Conservation (phyloP, 2,888 invertebrate species). For the Byasa hedistus region DNA sequence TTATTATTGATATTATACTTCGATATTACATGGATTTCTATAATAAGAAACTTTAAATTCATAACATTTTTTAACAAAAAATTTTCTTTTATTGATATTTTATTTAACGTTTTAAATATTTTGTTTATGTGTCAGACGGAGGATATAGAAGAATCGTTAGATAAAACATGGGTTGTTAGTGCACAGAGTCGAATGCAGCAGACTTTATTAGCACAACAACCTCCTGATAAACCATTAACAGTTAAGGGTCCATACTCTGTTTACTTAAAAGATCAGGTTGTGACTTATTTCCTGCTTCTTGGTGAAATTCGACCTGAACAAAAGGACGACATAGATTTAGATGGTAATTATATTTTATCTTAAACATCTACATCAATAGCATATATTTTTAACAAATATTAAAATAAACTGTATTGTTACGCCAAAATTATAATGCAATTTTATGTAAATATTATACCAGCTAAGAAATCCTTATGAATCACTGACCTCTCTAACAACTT, state of each 20-base stretch:
- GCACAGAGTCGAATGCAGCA: conserved; percentile 90
- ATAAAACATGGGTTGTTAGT: conserved; percentile 95
- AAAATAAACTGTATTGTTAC: too few relatives aligned
- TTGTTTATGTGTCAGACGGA: conserved; percentile 70
- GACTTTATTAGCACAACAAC: conserved; percentile 83
- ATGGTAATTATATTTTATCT: conserved; percentile 75
- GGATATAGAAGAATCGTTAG: conserved; percentile 86
- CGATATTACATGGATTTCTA: too few relatives aligned
- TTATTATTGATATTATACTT: too few relatives aligned
- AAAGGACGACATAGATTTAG: conserved; percentile 77
- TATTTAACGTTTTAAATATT: neutral
- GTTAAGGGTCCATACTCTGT: conserved; percentile 92
- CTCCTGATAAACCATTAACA: conserved; percentile 81
- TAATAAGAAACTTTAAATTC: too few relatives aligned
- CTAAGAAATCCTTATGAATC: too few relatives aligned
- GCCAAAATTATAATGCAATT: too few relatives aligned
- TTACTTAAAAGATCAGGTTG: conserved; percentile 86
- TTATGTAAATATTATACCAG: too few relatives aligned
- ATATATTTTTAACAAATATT: neutral
- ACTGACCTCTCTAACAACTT: too few relatives aligned
- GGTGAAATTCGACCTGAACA: conserved; percentile 80
- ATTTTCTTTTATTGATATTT: neutral
- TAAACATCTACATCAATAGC: neutral
- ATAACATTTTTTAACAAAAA: too few relatives aligned
- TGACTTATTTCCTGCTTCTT: conserved; percentile 91